Conservation (phyloP, 2,797 vertebrate genomes). For the Amniataba percoides region DNA sequence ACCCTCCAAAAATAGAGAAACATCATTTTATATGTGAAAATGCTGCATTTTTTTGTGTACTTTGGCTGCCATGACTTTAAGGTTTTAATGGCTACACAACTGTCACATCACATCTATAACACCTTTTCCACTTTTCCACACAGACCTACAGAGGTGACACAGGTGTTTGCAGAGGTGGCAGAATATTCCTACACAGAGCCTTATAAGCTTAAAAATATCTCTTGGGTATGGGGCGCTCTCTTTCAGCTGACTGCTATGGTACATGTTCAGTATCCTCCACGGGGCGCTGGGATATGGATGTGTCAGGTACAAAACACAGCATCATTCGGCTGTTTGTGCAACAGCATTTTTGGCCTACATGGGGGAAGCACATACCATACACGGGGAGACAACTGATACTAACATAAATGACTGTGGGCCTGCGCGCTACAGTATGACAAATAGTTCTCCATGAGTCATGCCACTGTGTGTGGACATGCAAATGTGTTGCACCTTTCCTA, state of each 20-base stretch:
- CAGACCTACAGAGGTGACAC: slow-evolving; percentile 3
- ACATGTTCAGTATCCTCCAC: slow-evolving; percentile 44
- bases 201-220: slow-evolving; percentile 42
- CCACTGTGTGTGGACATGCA: not conserved
- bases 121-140: not conserved
- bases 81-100: not conserved
- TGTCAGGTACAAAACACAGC: slow-evolving; percentile 54
- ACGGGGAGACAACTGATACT: slow-evolving; percentile 23
- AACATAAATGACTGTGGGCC: slow-evolving; percentile 22
- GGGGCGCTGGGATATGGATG: slow-evolving; percentile 21
- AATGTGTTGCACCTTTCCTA: not conserved
- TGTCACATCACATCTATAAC: not conserved
- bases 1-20: not conserved
- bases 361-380: slow-evolving; percentile 13
- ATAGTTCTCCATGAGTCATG: not conserved
- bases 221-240: slow-evolving; percentile 23
- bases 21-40: not conserved
- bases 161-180: slow-evolving; percentile 24
- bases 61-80: not conserved
- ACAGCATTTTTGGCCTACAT: slow-evolving; percentile 24
- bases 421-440: slow-evolving; percentile 20
- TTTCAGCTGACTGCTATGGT: slow-evolving; percentile 54
- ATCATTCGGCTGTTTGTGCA: slow-evolving; percentile 37
- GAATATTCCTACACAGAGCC: slow-evolving; percentile 19
- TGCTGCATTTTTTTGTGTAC: not conserved